Conservation (phyloP, 92 coral and sea anemone genomes). For the Siderastrea radians region DNA sequence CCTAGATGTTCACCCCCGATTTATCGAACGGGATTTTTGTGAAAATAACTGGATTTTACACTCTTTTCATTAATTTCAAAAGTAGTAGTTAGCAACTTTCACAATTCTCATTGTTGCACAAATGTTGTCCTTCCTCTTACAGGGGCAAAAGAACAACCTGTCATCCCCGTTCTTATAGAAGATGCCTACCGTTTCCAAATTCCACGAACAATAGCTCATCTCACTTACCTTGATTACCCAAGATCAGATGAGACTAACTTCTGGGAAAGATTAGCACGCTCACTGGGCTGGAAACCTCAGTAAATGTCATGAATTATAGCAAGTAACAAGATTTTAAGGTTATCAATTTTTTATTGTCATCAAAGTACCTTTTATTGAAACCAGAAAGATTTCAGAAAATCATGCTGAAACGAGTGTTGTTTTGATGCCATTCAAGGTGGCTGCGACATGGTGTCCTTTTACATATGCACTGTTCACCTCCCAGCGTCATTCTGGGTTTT, state of each 20-base stretch:
- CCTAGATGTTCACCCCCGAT: too few species aligned
- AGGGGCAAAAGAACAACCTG: constrained; percentile 75
- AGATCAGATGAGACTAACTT: constrained; percentile 44
- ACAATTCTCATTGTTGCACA: neutral
- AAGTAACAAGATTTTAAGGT: too few species aligned
- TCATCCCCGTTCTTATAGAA: constrained; percentile 80
- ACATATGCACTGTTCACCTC: too few species aligned
- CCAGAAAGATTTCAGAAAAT: too few species aligned
- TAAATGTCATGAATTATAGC: neutral
- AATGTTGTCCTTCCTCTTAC: constrained; percentile 21
- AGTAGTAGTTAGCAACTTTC: neutral
- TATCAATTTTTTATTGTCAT: too few species aligned
- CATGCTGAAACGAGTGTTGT: too few species aligned
- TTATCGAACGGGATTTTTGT: too few species aligned
- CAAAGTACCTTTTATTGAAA: neutral
- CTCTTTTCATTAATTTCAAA: too few species aligned
- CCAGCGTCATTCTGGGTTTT: too few species aligned
- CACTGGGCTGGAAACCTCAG: constrained; percentile 62
- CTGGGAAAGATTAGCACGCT: constrained; percentile 68
- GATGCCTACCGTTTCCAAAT: constrained; percentile 54
- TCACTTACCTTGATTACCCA: constrained; percentile 80
- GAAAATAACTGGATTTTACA: too few species aligned
- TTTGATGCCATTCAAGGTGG: too few species aligned
- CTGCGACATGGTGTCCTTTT: too few species aligned
- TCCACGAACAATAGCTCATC: constrained; percentile 70